These are phyloP conservation scores for Graphium colonna DNA, from an alignment of 2,888 invertebrate species.

Conservation along the genomic window DNA sequence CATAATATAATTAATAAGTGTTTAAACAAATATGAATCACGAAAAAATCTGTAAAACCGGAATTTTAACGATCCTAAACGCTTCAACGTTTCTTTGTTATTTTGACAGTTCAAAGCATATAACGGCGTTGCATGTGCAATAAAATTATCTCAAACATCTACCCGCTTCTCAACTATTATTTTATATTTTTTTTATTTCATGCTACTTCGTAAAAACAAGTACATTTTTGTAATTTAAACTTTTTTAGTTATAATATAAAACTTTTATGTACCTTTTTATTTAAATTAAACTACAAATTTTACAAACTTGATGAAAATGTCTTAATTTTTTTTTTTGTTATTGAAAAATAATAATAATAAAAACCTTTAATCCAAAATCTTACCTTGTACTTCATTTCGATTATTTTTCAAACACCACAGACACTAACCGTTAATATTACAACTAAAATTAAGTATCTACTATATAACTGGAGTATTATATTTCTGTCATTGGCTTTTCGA, in stretches of 20 bases:
- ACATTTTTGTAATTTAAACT: too few species aligned
- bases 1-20: not conserved
- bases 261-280: too few species aligned
- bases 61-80: not conserved
- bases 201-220: too few species aligned
- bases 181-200: too few species aligned
- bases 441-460: not conserved
- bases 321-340: not conserved
- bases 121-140: not conserved
- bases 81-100: not conserved
- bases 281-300: not conserved
- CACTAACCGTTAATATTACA: conserved; percentile 35
- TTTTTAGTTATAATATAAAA: too few species aligned
- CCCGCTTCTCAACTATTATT: not conserved
- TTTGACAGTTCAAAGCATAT: not conserved
- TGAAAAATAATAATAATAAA: conserved; percentile 20
- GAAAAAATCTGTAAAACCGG: too few species aligned
- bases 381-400: conserved; percentile 67
- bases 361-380: conserved; percentile 35
- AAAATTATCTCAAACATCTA: not conserved
- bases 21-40: not conserved
- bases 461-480: too few species aligned
- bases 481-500: conserved; percentile 6
- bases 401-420: conserved; percentile 28
- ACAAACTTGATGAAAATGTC: not conserved